A percentile compares a stretch with the other conserved stretches of the same genome.
Evolutionary conservation across 2,797 vertebrate genomes (phyloP).

Genomic region (Poeciliopsis infans): DNA sequence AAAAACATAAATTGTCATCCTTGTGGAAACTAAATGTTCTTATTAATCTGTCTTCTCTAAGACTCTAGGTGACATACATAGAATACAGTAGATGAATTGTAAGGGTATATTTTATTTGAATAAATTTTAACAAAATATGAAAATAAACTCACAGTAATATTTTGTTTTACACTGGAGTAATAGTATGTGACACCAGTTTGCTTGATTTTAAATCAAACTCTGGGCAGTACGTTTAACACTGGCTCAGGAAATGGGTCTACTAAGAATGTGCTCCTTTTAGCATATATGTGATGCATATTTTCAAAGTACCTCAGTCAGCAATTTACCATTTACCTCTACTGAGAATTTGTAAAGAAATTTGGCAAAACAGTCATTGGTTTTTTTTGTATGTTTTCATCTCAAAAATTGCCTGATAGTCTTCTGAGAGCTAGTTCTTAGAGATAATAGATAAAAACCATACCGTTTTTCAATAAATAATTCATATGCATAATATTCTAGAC

Average conservation of each 20-base stretch:
- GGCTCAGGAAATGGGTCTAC: neutral
- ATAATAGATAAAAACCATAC: neutral
- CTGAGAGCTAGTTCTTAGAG: neutral
- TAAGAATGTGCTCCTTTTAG: neutral
- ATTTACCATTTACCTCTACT: slow-evolving; percentile 16
- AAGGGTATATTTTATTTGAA: neutral
- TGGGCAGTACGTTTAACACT: neutral
- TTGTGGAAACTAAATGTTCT: neutral
- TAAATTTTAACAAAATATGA: neutral
- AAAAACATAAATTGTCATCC: neutral
- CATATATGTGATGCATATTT: slow-evolving; percentile 14
- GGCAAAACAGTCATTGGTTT: neutral
- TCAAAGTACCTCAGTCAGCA: slow-evolving; percentile 10
- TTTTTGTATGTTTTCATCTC: neutral
- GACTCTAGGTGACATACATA: neutral
- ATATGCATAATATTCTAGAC: neutral
- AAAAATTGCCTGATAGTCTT: neutral
- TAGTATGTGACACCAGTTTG: neutral
- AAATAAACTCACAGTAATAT: neutral
- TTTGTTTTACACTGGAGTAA: neutral
- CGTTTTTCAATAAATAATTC: neutral
- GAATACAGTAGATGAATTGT: neutral
- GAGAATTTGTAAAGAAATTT: neutral
- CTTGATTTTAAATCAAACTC: slow-evolving; percentile 2
- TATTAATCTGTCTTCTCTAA: neutral